Conservation (phyloP, 2,888 invertebrate species). For the Volucella zonaria region DNA sequence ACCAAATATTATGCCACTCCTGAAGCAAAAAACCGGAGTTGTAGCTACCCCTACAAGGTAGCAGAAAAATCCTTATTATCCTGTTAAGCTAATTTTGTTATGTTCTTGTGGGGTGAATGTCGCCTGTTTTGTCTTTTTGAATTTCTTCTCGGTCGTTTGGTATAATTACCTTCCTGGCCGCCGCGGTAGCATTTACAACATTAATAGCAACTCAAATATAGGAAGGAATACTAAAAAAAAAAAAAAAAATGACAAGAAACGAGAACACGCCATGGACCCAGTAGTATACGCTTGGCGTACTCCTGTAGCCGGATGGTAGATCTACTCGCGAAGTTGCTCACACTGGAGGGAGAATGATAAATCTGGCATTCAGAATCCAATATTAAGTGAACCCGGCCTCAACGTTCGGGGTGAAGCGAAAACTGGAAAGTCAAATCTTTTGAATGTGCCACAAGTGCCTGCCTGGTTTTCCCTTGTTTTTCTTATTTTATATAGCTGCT, state of each 20-base stretch:
- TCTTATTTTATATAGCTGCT: slow-evolving; percentile 54
- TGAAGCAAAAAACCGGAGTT: not conserved
- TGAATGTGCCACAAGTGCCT: slow-evolving; percentile 68
- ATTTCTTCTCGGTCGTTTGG: slow-evolving; percentile 54
- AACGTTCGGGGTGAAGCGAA: slow-evolving; percentile 2
- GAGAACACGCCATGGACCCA: too few relatives aligned
- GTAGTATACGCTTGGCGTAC: too few relatives aligned
- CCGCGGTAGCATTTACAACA: slow-evolving; percentile 43
- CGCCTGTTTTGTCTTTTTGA: slow-evolving; percentile 55
- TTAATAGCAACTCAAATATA: slow-evolving; percentile 52
- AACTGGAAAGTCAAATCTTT: slow-evolving; percentile 61
- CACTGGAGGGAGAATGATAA: slow-evolving; percentile 58
- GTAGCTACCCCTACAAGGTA: slow-evolving; percentile 3
- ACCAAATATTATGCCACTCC: slow-evolving; percentile 47
- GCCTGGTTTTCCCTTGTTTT: slow-evolving; percentile 41
- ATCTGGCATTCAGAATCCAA: slow-evolving; percentile 60
- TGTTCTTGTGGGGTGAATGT: slow-evolving; percentile 58
- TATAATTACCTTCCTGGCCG: slow-evolving; percentile 65
- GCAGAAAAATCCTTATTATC: slow-evolving; percentile 63
- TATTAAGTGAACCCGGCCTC: slow-evolving; percentile 53
- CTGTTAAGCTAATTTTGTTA: slow-evolving; percentile 70
- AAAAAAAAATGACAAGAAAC: slow-evolving; percentile 11
- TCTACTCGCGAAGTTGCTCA: slow-evolving; percentile 33
- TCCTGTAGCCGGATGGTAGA: slow-evolving; percentile 1
- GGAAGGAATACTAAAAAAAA: not conserved